Conservation (phyloP, 1,140 invertebrate species). For the Watersipora subatra region DNA sequence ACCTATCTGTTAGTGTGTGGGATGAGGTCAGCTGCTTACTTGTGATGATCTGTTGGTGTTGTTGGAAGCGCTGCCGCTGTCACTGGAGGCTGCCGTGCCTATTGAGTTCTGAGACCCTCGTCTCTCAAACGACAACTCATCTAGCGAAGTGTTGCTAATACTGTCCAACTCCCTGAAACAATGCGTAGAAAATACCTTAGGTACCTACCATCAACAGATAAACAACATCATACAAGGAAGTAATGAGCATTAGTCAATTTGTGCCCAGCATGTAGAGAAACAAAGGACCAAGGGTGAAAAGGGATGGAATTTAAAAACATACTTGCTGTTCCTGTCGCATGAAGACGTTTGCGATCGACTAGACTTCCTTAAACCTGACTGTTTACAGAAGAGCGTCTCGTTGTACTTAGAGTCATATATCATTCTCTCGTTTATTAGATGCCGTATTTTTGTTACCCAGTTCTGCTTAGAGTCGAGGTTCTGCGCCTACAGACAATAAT, state of each 20-base stretch:
- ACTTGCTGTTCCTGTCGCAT: constrained; percentile 58
- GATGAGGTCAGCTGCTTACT: neutral
- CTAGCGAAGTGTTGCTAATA: constrained; percentile 57
- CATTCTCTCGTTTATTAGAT: constrained; percentile 81
- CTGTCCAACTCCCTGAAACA: constrained; percentile 61
- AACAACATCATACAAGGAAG: too few species aligned
- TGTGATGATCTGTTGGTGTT: neutral
- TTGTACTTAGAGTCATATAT: too few species aligned
- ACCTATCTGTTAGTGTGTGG: too few species aligned
- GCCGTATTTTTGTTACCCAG: constrained; percentile 86
- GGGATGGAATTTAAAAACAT: too few species aligned
- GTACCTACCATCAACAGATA: too few species aligned
- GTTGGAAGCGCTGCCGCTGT: constrained; percentile 48
- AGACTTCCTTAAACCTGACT: constrained; percentile 38
- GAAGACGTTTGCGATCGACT: constrained; percentile 59
- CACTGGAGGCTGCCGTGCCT: constrained; percentile 60
- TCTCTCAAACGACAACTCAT: constrained; percentile 62
- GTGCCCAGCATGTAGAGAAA: too few species aligned
- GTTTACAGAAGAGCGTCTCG: too few species aligned
- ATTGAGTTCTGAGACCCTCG: constrained; percentile 66
- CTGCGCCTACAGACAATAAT: constrained; percentile 53
- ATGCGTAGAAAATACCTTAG: constrained; percentile 1
- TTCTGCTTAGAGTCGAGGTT: constrained; percentile 79
- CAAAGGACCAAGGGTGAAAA: too few species aligned
- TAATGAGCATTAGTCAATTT: too few species aligned